Base-by-base conservation (phyloP, 2,888 invertebrate species). In the Aphodius granarius region DNA sequence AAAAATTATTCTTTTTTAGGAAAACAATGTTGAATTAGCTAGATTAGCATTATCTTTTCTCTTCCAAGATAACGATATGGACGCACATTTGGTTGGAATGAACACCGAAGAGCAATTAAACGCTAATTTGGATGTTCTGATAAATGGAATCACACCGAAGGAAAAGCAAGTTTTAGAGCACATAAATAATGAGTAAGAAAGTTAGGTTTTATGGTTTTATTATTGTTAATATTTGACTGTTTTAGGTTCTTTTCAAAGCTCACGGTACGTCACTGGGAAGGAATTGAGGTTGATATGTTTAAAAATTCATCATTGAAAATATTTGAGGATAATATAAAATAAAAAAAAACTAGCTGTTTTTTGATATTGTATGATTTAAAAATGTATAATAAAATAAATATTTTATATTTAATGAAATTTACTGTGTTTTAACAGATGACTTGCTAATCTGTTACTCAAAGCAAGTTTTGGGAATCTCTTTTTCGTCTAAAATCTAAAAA, bases 51-150 rank as follows among this genome's bases (percentile, higher is more conserved):
- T 93, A 75, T 91, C 92, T 89, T 90, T 91, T 83, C 89, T 91
- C 0, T 88, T 88, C 5, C 77, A 74, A 62, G 74, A 77, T 43
- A 80, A 84, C 13, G 91, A 90, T 62, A 89, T 93, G 23, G 89
- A 91, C 78, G 94, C 94, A 0, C 92, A 93, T 83, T 86, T 97
- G 20, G 91, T 94, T 79, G 96, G 96, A 73, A 94, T 96, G 89
- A 93, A 92, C 85, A 93, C 90, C 83, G 86, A 88, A 73, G 85
- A 89, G 5, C 88, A 94, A 79, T 86, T 95, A 21, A 82, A 88
- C 3, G 88, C 89, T 73, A 95, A 94, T 82, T 82, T 97, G 64
- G 88, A 91, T 70, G 89, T 94, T 0, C 82, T 91, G 22, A 87
- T 88, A 16, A 89, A 91, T 75, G 94, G 94, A 0, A 88, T 96